phyloP scores from a whole-genome alignment of 2,797 vertebrate species.

The Varecia variegata region DNA sequence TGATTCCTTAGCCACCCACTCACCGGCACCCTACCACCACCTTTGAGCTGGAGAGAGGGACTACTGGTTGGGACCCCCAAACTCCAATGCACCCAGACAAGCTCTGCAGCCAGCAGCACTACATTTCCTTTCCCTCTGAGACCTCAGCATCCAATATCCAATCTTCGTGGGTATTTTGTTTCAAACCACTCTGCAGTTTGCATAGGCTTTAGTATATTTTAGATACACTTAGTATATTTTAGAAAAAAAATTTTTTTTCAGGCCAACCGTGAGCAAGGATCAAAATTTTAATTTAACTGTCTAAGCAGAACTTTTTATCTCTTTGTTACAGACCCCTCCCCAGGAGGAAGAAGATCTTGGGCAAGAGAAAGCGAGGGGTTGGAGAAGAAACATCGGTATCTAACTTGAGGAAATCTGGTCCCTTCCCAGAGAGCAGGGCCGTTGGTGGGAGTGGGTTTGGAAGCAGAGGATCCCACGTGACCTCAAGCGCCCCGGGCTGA shows the following conservation, averaged over 20 bases:
- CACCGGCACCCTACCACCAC: not conserved
- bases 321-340: not conserved
- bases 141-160: not conserved
- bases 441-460: accelerated
- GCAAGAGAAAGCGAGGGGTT: not conserved
- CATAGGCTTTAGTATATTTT: not conserved
- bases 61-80: not conserved
- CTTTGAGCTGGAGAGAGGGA: not conserved
- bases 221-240: not conserved
- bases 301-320: constrained; percentile 2
- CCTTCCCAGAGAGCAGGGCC: accelerated
- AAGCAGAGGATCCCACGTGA: constrained; percentile 69
- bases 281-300: not conserved
- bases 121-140: not conserved
- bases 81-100: not conserved
- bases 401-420: not conserved
- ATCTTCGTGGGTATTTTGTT: not conserved
- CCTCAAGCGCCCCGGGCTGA: not conserved
- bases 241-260: not conserved
- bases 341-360: not conserved
- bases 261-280: too few relatives aligned
- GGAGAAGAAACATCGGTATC: too few relatives aligned
- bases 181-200: not conserved
- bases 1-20: not conserved
- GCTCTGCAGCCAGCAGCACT: not conserved